Evolutionary conservation across 2,113 vertebrate species (phyloP).

Genomic region (Grammomys dolichurus): DNA sequence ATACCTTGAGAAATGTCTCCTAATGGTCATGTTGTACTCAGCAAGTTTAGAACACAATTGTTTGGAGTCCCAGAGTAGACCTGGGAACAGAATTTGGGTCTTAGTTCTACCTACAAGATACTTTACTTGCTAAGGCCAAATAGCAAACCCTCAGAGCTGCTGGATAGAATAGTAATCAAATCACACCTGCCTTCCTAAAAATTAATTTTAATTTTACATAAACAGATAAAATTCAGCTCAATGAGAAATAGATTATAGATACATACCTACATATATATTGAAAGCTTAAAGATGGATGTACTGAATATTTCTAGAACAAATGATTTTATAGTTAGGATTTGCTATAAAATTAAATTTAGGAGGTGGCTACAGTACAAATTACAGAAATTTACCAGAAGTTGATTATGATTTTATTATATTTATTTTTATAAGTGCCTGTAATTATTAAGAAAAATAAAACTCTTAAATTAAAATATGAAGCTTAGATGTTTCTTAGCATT

Average conservation of each 20-base stretch:
- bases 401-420: not conserved
- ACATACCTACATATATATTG: not conserved
- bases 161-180: not conserved
- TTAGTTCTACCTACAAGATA: not conserved
- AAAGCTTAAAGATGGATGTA: not conserved
- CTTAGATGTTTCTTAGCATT: not conserved
- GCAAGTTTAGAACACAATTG: not conserved
- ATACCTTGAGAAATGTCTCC: not conserved
- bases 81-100: not conserved
- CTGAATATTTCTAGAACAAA: not conserved
- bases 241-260: not conserved
- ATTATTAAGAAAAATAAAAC: not conserved
- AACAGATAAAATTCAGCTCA: no score
- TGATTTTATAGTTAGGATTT: not conserved
- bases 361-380: not conserved
- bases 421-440: not conserved
- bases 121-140: no score
- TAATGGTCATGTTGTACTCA: not conserved
- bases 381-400: not conserved
- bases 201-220: not conserved
- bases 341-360: conserved; percentile 24
- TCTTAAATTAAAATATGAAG: conserved; percentile 2
- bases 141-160: not conserved
- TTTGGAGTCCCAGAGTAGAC: not conserved
- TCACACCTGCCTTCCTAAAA: not conserved